These are phyloP conservation scores for Dasyornis broadbenti DNA, from an alignment of 2,113 vertebrate genomes.

Conservation along the genomic window DNA sequence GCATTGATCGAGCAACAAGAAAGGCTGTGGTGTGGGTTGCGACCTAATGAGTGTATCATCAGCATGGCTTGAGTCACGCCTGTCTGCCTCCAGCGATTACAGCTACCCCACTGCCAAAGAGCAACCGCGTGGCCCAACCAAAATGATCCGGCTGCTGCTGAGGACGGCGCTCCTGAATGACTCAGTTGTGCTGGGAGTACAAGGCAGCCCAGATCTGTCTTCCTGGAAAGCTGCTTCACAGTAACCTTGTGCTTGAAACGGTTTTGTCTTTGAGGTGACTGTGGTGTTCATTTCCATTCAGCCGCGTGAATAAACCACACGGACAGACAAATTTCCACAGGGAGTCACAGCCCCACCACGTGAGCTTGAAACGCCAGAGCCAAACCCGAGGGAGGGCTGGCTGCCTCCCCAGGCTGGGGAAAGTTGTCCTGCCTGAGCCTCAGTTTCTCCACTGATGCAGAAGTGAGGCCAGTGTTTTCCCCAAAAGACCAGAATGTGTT, in stretches of 20 bases:
- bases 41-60: neutral
- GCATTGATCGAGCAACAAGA: neutral
- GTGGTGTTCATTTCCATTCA: neutral
- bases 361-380: neutral
- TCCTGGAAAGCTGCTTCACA: neutral
- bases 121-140: neutral
- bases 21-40: neutral
- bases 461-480: neutral
- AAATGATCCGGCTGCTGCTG: neutral
- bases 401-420: neutral
- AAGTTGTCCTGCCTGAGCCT: neutral
- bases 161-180: neutral
- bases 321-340: neutral
- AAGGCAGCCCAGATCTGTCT: neutral
- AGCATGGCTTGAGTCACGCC: neutral
- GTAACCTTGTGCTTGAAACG: neutral
- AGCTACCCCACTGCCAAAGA: neutral
- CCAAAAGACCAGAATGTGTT: neutral
- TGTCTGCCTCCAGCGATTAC: neutral
- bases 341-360: neutral
- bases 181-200: neutral
- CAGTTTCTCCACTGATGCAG: neutral
- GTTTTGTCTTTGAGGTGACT: neutral
- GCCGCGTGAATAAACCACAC: accelerated
- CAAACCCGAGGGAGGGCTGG: neutral